A percentile compares a stretch with the other conserved stretches of the same genome.
phyloP scores from a whole-genome alignment of 2,797 vertebrate species.

The Gymnocypris eckloni region DNA sequence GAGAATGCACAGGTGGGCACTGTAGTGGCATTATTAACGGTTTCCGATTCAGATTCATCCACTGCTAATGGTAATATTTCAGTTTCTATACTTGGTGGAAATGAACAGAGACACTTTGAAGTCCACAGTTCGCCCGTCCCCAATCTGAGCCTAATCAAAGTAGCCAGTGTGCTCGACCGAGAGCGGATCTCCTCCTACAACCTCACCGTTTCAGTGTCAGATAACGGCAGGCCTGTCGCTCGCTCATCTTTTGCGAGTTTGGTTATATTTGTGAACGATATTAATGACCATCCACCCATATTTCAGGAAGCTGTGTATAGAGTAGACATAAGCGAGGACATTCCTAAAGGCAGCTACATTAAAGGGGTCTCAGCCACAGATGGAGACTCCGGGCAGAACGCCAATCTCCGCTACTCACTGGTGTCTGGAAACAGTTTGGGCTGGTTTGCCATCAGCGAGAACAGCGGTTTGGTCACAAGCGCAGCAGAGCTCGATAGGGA shows the following conservation, averaged over 20 bases:
- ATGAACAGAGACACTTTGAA: constrained; percentile 96
- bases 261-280: constrained; percentile 97
- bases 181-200: constrained; percentile 97
- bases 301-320: constrained; percentile 89
- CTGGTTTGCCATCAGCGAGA: constrained; percentile 96
- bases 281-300: constrained; percentile 95
- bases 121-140: constrained; percentile 96
- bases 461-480: constrained; percentile 94
- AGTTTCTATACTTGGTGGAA: constrained; percentile 93
- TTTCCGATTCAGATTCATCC: constrained; percentile 93
- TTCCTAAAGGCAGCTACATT: constrained; percentile 93
- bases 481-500: constrained; percentile 86
- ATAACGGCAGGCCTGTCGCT: constrained; percentile 82
- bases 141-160: constrained; percentile 96
- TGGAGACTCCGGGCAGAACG: constrained; percentile 95
- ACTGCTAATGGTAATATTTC: constrained; percentile 96
- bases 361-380: constrained; percentile 95
- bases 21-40: constrained; percentile 93
- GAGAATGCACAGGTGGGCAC: constrained; percentile 96
- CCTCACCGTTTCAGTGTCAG: constrained; percentile 93
- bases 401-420: constrained; percentile 94
- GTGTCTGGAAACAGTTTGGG: constrained; percentile 94
- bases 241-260: constrained; percentile 94
- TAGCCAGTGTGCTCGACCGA: constrained; percentile 92
- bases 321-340: constrained; percentile 93